A percentile compares a stretch with the other conserved stretches of the same genome.
These are phyloP conservation scores for Bujurquina vittata DNA, from an alignment of 2,113 vertebrate species.

Conservation along the genomic window DNA sequence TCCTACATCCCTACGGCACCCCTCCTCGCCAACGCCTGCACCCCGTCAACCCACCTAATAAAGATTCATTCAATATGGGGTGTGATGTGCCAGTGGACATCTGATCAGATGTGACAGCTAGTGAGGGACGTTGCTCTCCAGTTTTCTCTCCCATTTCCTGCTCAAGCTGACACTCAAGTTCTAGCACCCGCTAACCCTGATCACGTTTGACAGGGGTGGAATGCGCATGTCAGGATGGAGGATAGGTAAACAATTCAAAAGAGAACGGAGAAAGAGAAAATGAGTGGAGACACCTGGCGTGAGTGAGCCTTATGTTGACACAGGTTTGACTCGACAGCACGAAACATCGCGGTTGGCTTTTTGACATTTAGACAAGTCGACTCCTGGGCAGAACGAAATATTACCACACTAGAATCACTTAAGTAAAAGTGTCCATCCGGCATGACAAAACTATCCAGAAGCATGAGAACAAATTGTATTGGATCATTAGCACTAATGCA, in stretches of 20 bases:
- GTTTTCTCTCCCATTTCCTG: constrained; percentile 68
- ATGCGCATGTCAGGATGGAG: constrained; percentile 48
- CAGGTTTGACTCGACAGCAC: constrained; percentile 54
- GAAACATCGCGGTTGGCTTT: constrained; percentile 56
- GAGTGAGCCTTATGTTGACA: constrained; percentile 64
- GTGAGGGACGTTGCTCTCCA: constrained; percentile 57
- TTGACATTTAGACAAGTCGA: constrained; percentile 50
- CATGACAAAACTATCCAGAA: neutral
- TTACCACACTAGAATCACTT: neutral
- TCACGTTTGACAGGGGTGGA: constrained; percentile 74
- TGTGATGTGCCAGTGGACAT: constrained; percentile 38
- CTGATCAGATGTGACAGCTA: constrained; percentile 71
- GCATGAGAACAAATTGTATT: neutral
- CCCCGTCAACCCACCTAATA: constrained; percentile 53
- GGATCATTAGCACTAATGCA: neutral
- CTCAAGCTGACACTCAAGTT: constrained; percentile 61
- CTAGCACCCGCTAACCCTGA: constrained; percentile 63
- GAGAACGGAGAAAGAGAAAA: constrained; percentile 27
- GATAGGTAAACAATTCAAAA: constrained; percentile 64
- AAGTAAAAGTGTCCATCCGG: neutral
- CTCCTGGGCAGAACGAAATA: constrained; percentile 6
- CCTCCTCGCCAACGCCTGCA: neutral
- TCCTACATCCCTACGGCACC: neutral
- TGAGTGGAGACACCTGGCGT: constrained; percentile 63
- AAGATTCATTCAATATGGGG: constrained; percentile 67